A percentile compares a stretch with the other conserved stretches of the same genome.
phyloP scores from a whole-genome alignment of 2,888 invertebrate species.

The Chrysotoxum bicinctum region DNA sequence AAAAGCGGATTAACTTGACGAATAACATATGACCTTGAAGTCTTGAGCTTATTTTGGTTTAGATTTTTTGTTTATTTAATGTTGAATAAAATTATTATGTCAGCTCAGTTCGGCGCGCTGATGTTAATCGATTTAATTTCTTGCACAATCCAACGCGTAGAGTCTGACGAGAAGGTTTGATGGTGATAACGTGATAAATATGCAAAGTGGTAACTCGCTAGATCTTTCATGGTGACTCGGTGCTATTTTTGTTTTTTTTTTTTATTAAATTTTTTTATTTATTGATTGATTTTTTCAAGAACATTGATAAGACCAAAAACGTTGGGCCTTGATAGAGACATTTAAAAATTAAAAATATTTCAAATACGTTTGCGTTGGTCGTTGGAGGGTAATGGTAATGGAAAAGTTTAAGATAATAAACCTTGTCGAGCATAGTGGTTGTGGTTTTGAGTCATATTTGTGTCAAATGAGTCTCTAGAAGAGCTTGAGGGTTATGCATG shows the following conservation, averaged over 20 bases:
- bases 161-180: slow-evolving; percentile 16
- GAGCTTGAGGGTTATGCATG: not conserved
- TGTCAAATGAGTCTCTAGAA: slow-evolving; percentile 2
- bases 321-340: slow-evolving; percentile 43
- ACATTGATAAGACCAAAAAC: slow-evolving; percentile 52
- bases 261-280: slow-evolving; percentile 10
- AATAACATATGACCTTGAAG: slow-evolving; percentile 61
- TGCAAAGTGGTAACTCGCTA: slow-evolving; percentile 37
- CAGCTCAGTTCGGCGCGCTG: slow-evolving; percentile 19
- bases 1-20: slow-evolving; percentile 45
- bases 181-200: slow-evolving; percentile 66
- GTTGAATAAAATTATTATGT: slow-evolving; percentile 65
- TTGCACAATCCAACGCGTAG: slow-evolving; percentile 48
- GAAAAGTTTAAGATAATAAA: not conserved
- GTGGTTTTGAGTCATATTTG: slow-evolving; percentile 17
- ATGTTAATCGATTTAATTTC: slow-evolving; percentile 38
- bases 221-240: slow-evolving; percentile 35
- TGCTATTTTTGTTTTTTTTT: slow-evolving; percentile 16
- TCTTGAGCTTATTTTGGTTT: slow-evolving; percentile 19
- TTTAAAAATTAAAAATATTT: slow-evolving; percentile 12
- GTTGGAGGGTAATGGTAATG: slow-evolving; percentile 22
- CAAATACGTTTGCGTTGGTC: not conserved
- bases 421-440: not conserved
- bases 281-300: slow-evolving; percentile 51
- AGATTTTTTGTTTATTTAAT: slow-evolving; percentile 25